Base-by-base conservation (phyloP, 2,888 invertebrate species). In the Drosophila phalerata region DNA sequence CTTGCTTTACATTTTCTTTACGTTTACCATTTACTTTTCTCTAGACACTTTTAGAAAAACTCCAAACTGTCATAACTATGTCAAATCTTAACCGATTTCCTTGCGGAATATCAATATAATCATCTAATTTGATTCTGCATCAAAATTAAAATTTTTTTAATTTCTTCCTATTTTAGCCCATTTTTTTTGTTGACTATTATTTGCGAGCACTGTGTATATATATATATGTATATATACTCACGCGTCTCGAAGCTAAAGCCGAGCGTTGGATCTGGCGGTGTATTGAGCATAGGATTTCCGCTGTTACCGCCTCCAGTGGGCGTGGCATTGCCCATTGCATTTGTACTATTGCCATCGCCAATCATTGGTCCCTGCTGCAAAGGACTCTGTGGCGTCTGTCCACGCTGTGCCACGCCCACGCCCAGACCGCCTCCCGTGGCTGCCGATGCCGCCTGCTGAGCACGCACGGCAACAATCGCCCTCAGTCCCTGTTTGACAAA, bases 401-500 rank as follows among this genome's bases (percentile, higher is more conserved):
- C 88, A 4, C 90, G 88, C 42, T 85, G 88, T 9, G 88, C 86
- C 17, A 82, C 88, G 8, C 77, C 85, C 15, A 84, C 87, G 11
- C 63, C 64, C 1, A 53, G 52, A 0, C 64, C 79, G 13, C 90
- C 86, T 3, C 90, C 90, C 1, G 89, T 88, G 0, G 90, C 86
- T 19, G 90, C 90, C 34, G 94, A 93, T 37, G 90, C 88, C 47
- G 91, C 91, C 71, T 92, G 92, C 79, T 94, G 94, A 38, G 96
- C 96, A 89, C 98, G 95, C 60, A 97, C 97, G 79, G 96, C 97
- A 68, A 98, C 97, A 74, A 97, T 96, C 52, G 97, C 97, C 84
- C 98, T 94, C 89, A 98, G 93, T 93, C 98, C 97, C 93, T 98
- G 97, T 90, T 97, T 95, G 82, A 98, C 98, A 93, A 96, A 98